These are phyloP conservation scores for Hydropsyche betteni DNA, from an alignment of 2,888 invertebrate genomes.

Conservation along the genomic window DNA sequence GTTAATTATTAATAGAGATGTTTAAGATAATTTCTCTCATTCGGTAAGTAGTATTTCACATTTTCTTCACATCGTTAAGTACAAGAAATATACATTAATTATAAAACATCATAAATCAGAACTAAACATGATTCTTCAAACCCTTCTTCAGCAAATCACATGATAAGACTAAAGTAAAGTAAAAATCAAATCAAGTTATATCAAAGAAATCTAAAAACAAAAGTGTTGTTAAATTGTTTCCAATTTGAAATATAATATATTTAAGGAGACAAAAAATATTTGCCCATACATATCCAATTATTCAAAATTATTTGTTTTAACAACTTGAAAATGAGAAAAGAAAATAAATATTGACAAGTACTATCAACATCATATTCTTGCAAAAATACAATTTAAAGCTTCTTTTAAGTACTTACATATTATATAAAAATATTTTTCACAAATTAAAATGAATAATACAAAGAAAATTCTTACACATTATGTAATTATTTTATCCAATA, in stretches of 20 bases:
- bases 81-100: conserved; percentile 16
- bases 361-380: neutral
- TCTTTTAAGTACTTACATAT: too few species aligned
- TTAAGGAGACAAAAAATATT: too few species aligned
- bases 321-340: neutral
- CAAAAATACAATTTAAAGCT: conserved; percentile 5
- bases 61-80: conserved; percentile 10
- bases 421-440: too few species aligned
- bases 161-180: too few species aligned
- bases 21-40: neutral
- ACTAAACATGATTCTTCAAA: neutral
- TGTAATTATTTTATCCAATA: too few species aligned
- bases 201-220: too few species aligned
- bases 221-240: too few species aligned
- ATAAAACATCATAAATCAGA: neutral
- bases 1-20: conserved; percentile 10
- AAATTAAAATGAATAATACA: too few species aligned
- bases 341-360: neutral
- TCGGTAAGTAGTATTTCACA: conserved; percentile 1
- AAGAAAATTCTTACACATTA: too few species aligned
- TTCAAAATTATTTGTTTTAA: neutral
- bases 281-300: too few species aligned
- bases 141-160: neutral
- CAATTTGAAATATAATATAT: too few species aligned
- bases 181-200: neutral